Evolutionary conservation across 2,113 vertebrate genomes (phyloP), one percentile per base, ranked within the genome.

Genomic region (Hystrix cristata): DNA sequence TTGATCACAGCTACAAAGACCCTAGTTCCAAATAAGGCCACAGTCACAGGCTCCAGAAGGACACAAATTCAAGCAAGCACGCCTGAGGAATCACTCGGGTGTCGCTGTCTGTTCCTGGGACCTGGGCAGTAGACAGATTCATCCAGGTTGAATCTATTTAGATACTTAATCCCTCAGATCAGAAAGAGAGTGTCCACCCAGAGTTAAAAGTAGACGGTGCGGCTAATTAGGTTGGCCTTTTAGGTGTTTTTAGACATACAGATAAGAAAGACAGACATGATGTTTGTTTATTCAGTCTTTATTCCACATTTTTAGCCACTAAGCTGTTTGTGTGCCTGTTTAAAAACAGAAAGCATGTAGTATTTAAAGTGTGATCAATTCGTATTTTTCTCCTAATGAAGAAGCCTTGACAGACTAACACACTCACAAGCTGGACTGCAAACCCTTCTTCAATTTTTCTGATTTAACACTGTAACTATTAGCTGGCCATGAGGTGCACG

Each of bases 331-430:
- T 13, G 6, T 14, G 9, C 7, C 25, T 95, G 7, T 87, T 92
- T 79, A 96, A 25, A 96, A 97, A 92, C 14, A 93, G 57, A 34
- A 93, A 96, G 72, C 27, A 51, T 67, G 34, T 62, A 53, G 69
- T 55, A 76, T 64, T 85, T 91, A 74, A 78, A 29, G 1, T 86
- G 16, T 62, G 83, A 80, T 64, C 13, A 72, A 64, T 23, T 95
- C 23, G 25, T 95, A 60, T 90, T 86, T 79, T 83, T 57, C 83
- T 85, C 64, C 80, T 94, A 72, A 38, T 59, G 71, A 92, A 86
- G 1, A 76, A 76, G 43, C 25, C 15, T 64, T 65, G 29, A 74
- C 25, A 89, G 48, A 76, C 8, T 76, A 53, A 89, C 11, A 11
- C 2, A 53, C 46, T 25, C 1, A 80, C 0, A 0, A 14, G 48